A percentile compares a stretch with the other conserved stretches of the same genome.
These are phyloP conservation scores for Heliconius nattereri DNA, from an alignment of 1,140 invertebrate genomes.

Conservation along the genomic window DNA sequence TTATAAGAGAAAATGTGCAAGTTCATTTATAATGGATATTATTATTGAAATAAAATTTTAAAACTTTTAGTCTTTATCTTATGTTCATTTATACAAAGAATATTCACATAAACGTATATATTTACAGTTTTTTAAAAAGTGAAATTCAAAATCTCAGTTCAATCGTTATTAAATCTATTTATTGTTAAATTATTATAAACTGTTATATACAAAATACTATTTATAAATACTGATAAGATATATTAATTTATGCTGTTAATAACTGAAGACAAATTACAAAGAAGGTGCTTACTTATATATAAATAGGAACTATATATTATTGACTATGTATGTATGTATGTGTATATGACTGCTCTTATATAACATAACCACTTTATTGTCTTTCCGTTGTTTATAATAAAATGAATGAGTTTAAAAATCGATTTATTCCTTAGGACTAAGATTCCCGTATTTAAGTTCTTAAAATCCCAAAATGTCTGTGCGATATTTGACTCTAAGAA, in stretches of 20 bases:
- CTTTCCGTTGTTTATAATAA: constrained; percentile 39
- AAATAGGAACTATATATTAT: constrained; percentile 27
- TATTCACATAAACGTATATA: constrained; percentile 16
- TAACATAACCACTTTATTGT: constrained; percentile 35
- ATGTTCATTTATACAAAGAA: constrained; percentile 19
- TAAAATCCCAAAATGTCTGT: neutral
- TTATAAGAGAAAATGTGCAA: constrained; percentile 42
- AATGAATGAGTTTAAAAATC: constrained; percentile 30
- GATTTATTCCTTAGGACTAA: constrained; percentile 8
- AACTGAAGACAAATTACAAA: constrained; percentile 18
- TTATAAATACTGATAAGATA: constrained; percentile 20
- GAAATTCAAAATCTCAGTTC: neutral
- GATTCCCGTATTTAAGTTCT: neutral
- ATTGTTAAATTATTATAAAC: constrained; percentile 12
- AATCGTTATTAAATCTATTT: neutral
- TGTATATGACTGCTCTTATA: constrained; percentile 19
- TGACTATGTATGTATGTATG: constrained; percentile 23
- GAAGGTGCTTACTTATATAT: constrained; percentile 12
- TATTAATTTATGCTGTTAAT: constrained; percentile 16
- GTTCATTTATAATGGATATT: constrained; percentile 36
- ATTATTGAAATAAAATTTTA: constrained; percentile 27
- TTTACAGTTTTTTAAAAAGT: neutral
- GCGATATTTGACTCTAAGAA: neutral
- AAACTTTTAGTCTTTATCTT: constrained; percentile 21
- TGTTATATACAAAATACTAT: constrained; percentile 13